Conservation (phyloP, 2,888 invertebrate species). For the Bibio marci region DNA sequence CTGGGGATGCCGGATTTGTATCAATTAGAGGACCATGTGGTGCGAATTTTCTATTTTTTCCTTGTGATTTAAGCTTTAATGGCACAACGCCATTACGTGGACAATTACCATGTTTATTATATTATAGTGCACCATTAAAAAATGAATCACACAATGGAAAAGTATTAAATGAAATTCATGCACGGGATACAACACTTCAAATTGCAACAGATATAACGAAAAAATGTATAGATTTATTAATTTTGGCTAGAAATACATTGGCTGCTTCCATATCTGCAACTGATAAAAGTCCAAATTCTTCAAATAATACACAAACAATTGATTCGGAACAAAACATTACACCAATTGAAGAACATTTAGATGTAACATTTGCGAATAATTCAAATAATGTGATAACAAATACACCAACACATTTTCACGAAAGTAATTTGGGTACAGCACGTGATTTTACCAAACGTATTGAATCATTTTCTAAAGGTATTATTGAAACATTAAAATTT, state of each 20-base stretch:
- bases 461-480: conserved; percentile 29
- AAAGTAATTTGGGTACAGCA: conserved; percentile 21
- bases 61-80: conserved; percentile 86
- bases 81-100: conserved; percentile 92
- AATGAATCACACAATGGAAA: conserved; percentile 16
- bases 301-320: conserved; percentile 29
- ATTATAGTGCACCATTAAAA: conserved; percentile 31
- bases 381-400: conserved; percentile 22
- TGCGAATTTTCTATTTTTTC: conserved; percentile 74
- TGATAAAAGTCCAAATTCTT: conserved; percentile 33
- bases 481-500: conserved; percentile 29
- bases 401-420: conserved; percentile 11
- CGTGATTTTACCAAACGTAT: conserved; percentile 29
- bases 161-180: conserved; percentile 21
- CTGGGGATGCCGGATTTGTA: conserved; percentile 82
- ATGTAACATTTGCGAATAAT: conserved; percentile 29
- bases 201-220: conserved; percentile 65
- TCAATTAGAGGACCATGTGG: conserved; percentile 87
- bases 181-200: conserved; percentile 36
- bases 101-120: conserved; percentile 84
- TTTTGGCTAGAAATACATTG: conserved; percentile 52
- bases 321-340: conserved; percentile 31
- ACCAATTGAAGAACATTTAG: conserved; percentile 30
- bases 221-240: conserved; percentile 57
- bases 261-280: conserved; percentile 36